These are phyloP conservation scores for Bilobella aurantiaca DNA, from an alignment of 1,140 invertebrate species.

Conservation along the genomic window DNA sequence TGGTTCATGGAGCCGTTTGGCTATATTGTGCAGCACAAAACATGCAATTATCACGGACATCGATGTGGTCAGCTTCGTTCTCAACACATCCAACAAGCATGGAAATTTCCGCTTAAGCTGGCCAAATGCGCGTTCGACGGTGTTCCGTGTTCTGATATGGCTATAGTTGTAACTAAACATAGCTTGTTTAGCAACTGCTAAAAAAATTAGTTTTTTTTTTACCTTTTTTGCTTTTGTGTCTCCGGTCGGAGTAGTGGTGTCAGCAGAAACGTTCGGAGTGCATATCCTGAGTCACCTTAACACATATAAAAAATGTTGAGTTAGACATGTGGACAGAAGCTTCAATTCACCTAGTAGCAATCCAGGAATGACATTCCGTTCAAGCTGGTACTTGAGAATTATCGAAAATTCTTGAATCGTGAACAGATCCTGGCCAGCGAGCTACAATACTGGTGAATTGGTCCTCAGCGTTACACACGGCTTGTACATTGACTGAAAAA, in stretches of 20 bases:
- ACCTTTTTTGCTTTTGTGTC: neutral
- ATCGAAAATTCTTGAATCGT: conserved; percentile 20
- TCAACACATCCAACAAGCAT: conserved; percentile 1
- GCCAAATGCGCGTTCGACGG: neutral
- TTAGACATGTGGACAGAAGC: neutral
- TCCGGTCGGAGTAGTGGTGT: conserved; percentile 4
- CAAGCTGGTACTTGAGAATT: conserved; percentile 5
- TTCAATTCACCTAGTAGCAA: neutral
- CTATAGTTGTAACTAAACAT: neutral
- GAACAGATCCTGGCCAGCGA: conserved; percentile 33
- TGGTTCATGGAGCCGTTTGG: neutral
- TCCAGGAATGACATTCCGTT: conserved; percentile 16
- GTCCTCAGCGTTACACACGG: conserved; percentile 25
- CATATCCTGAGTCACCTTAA: conserved; percentile 7
- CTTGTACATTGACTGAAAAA: conserved; percentile 34
- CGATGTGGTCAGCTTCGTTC: conserved; percentile 3
- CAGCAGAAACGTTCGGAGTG: neutral
- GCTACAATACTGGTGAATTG: conserved; percentile 29
- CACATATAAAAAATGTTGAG: neutral
- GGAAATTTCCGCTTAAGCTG: conserved; percentile 5
- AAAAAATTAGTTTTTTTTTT: neutral
- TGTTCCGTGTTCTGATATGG: conserved; percentile 3
- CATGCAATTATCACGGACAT: neutral
- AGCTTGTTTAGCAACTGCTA: neutral
- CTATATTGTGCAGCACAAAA: conserved; percentile 11